Evolutionary conservation across 2,797 vertebrate genomes (phyloP).

Genomic region (Urocyon cinereoargenteus): DNA sequence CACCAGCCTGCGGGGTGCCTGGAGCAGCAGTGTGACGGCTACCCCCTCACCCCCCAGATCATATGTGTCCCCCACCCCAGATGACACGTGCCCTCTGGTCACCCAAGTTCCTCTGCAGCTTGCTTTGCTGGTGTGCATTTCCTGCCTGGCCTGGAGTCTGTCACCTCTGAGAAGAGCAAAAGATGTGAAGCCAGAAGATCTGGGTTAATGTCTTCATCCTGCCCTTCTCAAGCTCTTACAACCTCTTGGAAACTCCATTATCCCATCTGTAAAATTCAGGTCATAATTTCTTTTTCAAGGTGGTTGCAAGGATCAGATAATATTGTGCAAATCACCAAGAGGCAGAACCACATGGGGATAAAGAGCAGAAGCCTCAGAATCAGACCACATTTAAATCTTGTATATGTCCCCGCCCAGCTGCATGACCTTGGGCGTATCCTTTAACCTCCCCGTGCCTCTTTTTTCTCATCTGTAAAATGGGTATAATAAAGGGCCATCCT

Average conservation of each 20-base stretch:
- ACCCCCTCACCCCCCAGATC: neutral
- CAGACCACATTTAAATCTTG: neutral
- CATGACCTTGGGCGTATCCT: neutral
- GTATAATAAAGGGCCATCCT: neutral
- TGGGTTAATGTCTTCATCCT: neutral
- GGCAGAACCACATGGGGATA: rapidly evolving
- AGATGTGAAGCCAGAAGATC: neutral
- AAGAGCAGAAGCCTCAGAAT: neutral
- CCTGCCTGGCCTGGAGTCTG: neutral
- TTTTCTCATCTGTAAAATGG: neutral
- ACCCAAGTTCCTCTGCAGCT: neutral
- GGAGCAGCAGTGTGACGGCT: too few relatives aligned
- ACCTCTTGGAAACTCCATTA: neutral
- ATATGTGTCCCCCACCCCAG: neutral
- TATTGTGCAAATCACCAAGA: neutral
- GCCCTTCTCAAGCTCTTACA: neutral
- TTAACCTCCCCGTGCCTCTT: neutral
- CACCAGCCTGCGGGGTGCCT: rapidly evolving
- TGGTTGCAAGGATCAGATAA: neutral
- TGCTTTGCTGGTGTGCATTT: neutral
- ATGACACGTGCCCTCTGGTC: rapidly evolving
- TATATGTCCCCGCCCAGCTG: neutral
- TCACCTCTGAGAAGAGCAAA: neutral
- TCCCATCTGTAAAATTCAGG: neutral
- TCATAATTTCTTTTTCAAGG: neutral